Evolutionary conservation across 2,113 vertebrate species (phyloP).

Genomic region (Grammomys surdaster): DNA sequence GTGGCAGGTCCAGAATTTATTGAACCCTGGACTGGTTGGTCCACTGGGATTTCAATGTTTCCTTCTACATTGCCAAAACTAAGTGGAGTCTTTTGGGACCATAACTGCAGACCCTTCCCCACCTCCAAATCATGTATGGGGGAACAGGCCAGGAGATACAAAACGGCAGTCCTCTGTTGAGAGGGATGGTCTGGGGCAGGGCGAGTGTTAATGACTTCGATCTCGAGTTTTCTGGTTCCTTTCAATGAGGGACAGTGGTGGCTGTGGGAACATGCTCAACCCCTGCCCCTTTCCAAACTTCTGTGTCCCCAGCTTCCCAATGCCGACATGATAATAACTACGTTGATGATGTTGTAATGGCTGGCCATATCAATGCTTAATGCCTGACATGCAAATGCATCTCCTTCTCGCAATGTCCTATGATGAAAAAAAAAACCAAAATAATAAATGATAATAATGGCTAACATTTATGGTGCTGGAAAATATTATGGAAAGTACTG

Average conservation of each 20-base stretch:
- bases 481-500: background rate
- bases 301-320: conserved; percentile 11
- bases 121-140: background rate
- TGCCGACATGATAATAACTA: background rate
- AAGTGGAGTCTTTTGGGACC: background rate
- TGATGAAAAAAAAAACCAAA: background rate
- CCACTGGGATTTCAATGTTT: background rate
- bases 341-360: background rate
- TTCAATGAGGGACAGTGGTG: background rate
- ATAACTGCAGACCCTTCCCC: background rate
- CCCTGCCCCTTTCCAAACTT: background rate
- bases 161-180: background rate
- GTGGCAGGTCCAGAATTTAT: background rate
- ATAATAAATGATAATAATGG: conserved; percentile 36
- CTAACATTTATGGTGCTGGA: background rate
- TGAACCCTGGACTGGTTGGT: background rate
- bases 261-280: background rate
- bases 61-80: background rate
- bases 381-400: background rate
- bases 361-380: background rate
- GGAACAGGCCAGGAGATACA: conserved; percentile 60
- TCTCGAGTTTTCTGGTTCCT: background rate
- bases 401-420: background rate
- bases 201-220: background rate
- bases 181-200: background rate